phyloP scores from a whole-genome alignment of 2,888 invertebrate genomes.

The Bugulina stolonifera region DNA sequence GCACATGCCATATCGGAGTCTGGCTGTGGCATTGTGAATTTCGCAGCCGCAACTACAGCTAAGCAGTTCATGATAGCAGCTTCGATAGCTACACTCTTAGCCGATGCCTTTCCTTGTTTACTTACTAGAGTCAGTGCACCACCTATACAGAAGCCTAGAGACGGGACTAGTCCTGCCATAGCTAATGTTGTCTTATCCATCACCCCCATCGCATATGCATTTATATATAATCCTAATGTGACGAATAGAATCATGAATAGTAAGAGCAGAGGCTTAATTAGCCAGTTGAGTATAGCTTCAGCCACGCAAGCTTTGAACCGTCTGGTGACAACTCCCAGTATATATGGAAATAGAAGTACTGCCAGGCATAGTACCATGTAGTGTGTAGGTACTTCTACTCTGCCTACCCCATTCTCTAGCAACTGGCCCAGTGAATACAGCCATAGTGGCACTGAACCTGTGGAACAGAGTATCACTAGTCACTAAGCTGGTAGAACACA shows the following conservation, averaged over 20 bases:
- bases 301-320: constrained; percentile 40
- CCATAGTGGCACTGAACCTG: constrained; percentile 10
- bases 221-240: constrained; percentile 52
- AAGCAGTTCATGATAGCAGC: constrained; percentile 47
- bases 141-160: constrained; percentile 40
- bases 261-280: constrained; percentile 48
- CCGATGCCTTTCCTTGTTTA: constrained; percentile 38
- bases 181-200: constrained; percentile 38
- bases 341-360: constrained; percentile 41
- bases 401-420: neutral
- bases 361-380: constrained; percentile 38
- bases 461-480: too few relatives aligned
- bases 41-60: constrained; percentile 43
- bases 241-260: constrained; percentile 48
- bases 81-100: constrained; percentile 45
- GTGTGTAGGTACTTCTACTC: neutral
- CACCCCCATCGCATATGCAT: constrained; percentile 48
- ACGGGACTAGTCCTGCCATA: constrained; percentile 39
- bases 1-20: constrained; percentile 44
- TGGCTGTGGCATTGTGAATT: constrained; percentile 45
- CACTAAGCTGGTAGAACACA: too few relatives aligned
- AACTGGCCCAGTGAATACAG: neutral
- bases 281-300: constrained; percentile 47
- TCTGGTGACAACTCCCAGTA: constrained; percentile 42
- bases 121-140: constrained; percentile 37